Evolutionary conservation across 1,140 invertebrate genomes (phyloP).

Genomic region (Drosophila tropicalis): DNA sequence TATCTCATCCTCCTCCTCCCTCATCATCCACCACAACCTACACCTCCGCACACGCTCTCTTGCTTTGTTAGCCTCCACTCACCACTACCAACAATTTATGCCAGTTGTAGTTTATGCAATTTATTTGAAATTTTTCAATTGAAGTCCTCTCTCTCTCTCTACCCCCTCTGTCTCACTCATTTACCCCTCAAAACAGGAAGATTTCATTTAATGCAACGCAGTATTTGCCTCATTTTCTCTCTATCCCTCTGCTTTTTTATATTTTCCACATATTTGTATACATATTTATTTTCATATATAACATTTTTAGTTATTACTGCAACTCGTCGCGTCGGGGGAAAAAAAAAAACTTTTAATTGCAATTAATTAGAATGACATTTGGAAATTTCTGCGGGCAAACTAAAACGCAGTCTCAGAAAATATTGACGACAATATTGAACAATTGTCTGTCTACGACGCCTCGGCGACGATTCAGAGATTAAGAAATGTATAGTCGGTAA

Average conservation of each 20-base stretch:
- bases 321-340: background rate
- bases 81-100: conserved; percentile 53
- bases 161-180: no score
- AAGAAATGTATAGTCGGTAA: no score
- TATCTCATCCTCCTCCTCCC: conserved; percentile 1
- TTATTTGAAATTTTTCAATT: conserved; percentile 78
- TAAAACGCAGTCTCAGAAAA: no score
- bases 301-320: conserved; percentile 30
- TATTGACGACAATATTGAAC: no score
- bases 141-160: conserved; percentile 21
- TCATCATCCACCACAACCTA: background rate
- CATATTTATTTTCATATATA: conserved; percentile 10
- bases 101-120: conserved; percentile 64
- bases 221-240: conserved; percentile 23
- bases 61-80: conserved; percentile 13
- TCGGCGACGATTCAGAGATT: no score
- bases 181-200: conserved; percentile 43
- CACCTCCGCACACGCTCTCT: background rate
- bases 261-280: background rate
- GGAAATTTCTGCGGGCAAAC: conserved; percentile 29
- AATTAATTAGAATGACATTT: conserved; percentile 68
- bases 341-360: conserved; percentile 57
- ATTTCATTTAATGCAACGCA: conserved; percentile 49
- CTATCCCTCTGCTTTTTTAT: background rate
- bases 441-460: no score